These are phyloP conservation scores for Callopanchax toddi DNA, from an alignment of 2,113 vertebrate genomes.

Conservation along the genomic window DNA sequence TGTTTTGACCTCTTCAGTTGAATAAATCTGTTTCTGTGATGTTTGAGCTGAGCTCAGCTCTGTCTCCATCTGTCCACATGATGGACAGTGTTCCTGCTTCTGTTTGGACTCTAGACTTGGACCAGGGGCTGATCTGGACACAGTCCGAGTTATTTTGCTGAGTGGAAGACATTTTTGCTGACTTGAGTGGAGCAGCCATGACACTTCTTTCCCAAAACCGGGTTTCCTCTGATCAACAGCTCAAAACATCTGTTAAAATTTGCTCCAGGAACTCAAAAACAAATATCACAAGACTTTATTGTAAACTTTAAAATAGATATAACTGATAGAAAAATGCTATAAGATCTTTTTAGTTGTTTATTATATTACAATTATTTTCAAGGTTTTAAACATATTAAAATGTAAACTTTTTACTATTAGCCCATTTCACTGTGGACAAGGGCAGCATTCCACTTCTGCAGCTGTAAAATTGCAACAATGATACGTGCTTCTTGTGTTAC, in stretches of 20 bases:
- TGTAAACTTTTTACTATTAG: too few species aligned
- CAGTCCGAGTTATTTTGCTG: constrained; percentile 55
- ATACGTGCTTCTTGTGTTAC: too few species aligned
- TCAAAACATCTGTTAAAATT: not conserved
- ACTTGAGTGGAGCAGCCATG: constrained; percentile 41
- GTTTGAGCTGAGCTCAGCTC: not conserved
- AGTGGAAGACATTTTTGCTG: constrained; percentile 65
- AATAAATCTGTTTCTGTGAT: too few species aligned
- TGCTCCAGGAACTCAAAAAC: constrained; percentile 26
- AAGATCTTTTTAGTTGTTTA: too few species aligned
- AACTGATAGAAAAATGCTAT: too few species aligned
- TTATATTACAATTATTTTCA: too few species aligned
- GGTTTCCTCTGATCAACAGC: constrained; percentile 24
- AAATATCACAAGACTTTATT: not conserved
- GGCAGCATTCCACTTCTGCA: too few species aligned
- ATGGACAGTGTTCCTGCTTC: not conserved
- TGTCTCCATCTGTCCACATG: constrained; percentile 3
- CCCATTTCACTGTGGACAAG: too few species aligned
- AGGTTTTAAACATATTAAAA: too few species aligned
- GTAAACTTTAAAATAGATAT: not conserved
- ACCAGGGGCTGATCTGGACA: constrained; percentile 34
- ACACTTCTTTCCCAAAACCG: constrained; percentile 48
- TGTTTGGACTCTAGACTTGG: constrained; percentile 20
- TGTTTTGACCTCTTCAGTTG: not conserved
- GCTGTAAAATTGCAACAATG: too few species aligned